Evolutionary conservation across 2,113 vertebrate genomes (phyloP).

Genomic region (Caretta caretta): DNA sequence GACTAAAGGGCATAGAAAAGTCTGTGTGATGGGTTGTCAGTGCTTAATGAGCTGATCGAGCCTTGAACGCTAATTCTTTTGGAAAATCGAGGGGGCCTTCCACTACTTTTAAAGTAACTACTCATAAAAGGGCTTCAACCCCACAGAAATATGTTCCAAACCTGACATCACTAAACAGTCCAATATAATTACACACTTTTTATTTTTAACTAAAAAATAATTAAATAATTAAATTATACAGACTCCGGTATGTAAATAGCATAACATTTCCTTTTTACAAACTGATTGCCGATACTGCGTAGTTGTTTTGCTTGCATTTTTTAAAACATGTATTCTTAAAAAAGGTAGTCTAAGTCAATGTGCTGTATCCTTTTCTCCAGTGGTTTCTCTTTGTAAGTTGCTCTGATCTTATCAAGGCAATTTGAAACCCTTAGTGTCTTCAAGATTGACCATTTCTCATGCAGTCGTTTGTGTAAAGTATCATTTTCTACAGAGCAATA

Average conservation of each 20-base stretch:
- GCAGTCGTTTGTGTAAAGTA: conserved; percentile 32
- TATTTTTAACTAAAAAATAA: not conserved
- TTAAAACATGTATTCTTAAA: not conserved
- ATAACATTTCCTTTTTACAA: not conserved
- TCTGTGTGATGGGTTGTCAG: not conserved
- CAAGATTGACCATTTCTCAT: conserved; percentile 57
- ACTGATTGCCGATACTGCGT: not conserved
- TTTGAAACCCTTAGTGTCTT: conserved; percentile 61
- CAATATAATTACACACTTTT: not conserved
- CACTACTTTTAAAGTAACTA: not conserved
- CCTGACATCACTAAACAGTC: not conserved
- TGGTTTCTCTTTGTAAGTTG: not conserved
- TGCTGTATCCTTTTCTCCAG: not conserved
- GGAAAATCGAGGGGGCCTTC: not conserved
- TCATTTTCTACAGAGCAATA: conserved; percentile 22
- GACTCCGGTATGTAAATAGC: not conserved
- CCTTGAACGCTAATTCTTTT: not conserved
- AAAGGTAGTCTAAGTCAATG: not conserved
- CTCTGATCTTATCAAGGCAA: conserved; percentile 50
- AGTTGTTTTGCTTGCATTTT: not conserved
- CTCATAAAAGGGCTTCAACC: not conserved
- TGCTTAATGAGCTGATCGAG: not conserved
- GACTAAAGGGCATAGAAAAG: not conserved
- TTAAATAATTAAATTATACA: not conserved
- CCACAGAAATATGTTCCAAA: not conserved